Evolutionary conservation across 1,140 invertebrate species (phyloP).

Genomic region (Ruditapes philippinarum): DNA sequence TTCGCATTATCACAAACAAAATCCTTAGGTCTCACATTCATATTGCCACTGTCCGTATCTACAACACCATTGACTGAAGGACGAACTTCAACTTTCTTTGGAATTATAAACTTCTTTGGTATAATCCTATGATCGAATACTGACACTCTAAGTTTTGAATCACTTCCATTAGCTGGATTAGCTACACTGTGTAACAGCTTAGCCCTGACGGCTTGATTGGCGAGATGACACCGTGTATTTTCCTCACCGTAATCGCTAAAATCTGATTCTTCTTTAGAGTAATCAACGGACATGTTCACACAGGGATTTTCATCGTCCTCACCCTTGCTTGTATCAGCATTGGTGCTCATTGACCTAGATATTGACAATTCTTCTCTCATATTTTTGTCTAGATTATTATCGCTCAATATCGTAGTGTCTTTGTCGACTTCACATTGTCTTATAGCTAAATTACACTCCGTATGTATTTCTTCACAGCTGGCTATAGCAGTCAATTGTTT

Average conservation of each 20-base stretch:
- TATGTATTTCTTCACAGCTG: constrained; percentile 15
- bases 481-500: neutral
- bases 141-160: constrained; percentile 62
- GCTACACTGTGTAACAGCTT: constrained; percentile 49
- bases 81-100: constrained; percentile 24
- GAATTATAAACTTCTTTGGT: constrained; percentile 59
- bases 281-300: constrained; percentile 63
- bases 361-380: constrained; percentile 44
- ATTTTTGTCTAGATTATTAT: constrained; percentile 33
- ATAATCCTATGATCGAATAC: constrained; percentile 67
- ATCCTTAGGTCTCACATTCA: constrained; percentile 23
- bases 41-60: constrained; percentile 24
- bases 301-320: constrained; percentile 41
- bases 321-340: neutral
- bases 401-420: constrained; percentile 11
- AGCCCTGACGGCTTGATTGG: constrained; percentile 62
- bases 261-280: constrained; percentile 61
- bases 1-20: constrained; percentile 4
- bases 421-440: constrained; percentile 5
- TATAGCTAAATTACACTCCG: neutral
- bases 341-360: constrained; percentile 34
- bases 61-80: neutral
- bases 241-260: constrained; percentile 59
- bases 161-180: constrained; percentile 49
- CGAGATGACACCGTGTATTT: constrained; percentile 56